These are phyloP conservation scores for Sarotherodon lohbergeri DNA, from an alignment of 2,113 vertebrate genomes.

Conservation along the genomic window DNA sequence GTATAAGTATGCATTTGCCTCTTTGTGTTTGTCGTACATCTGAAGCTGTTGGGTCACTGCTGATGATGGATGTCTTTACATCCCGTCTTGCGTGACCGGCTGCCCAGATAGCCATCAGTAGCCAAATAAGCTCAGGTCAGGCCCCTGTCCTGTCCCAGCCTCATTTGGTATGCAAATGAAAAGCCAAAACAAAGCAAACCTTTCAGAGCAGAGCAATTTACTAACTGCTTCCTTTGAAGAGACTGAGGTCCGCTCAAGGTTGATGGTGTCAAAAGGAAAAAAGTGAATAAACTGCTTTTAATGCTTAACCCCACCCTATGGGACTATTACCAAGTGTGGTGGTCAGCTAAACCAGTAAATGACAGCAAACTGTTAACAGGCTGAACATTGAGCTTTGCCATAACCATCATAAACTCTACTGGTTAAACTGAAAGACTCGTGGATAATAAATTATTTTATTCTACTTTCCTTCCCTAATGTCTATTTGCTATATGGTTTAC, in stretches of 20 bases:
- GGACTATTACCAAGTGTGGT: not conserved
- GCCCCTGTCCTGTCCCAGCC: conserved; percentile 54
- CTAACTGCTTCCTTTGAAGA: conserved; percentile 35
- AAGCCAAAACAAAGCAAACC: conserved; percentile 70
- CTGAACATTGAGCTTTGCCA: not conserved
- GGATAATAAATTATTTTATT: not conserved
- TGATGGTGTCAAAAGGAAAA: not conserved
- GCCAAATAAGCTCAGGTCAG: conserved; percentile 74
- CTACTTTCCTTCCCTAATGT: not conserved
- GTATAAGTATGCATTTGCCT: not conserved
- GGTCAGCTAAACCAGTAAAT: not conserved
- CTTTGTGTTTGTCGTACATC: conserved; percentile 7
- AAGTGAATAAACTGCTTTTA: not conserved
- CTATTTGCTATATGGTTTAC: not conserved
- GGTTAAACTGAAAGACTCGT: not conserved
- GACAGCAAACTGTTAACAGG: not conserved
- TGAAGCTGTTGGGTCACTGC: not conserved
- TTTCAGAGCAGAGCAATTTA: conserved; percentile 59
- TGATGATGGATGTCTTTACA: conserved; percentile 48
- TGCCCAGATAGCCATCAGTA: conserved; percentile 74
- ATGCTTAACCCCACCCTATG: not conserved
- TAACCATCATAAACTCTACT: not conserved
- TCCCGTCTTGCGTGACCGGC: conserved; percentile 68
- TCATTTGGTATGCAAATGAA: conserved; percentile 79
- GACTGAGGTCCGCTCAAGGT: not conserved